Percentiles rank a stretch among this genome's conserved stretches.
These are phyloP conservation scores for Griposia aprilina DNA, from an alignment of 2,888 invertebrate species.

Conservation along the genomic window DNA sequence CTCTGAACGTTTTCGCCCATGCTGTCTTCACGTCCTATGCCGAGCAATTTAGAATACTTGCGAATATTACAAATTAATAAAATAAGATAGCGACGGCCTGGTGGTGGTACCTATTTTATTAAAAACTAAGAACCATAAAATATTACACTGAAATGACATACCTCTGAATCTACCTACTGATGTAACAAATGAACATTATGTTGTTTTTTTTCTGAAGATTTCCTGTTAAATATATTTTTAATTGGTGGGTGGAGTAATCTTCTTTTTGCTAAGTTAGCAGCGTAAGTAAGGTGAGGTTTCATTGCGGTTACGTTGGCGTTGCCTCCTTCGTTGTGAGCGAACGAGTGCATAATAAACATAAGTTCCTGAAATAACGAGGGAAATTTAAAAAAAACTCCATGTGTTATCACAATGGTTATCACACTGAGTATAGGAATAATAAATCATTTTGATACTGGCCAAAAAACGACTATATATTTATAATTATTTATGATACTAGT, in stretches of 20 bases:
- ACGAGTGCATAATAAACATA: neutral
- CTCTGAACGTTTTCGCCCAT: constrained; percentile 63
- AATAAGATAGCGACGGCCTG: neutral
- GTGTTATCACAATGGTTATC: neutral
- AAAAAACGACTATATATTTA: neutral
- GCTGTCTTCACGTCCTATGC: constrained; percentile 4
- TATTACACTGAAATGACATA: constrained; percentile 5
- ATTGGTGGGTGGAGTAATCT: neutral
- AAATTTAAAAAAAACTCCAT: neutral
- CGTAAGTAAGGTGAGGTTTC: neutral
- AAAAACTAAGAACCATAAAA: constrained; percentile 9
- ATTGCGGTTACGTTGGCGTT: neutral
- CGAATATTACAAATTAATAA: neutral
- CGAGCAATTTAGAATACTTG: neutral
- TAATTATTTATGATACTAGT: neutral
- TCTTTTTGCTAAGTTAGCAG: neutral
- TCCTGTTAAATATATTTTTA: constrained; percentile 12
- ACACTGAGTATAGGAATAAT: neutral
- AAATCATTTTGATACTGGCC: neutral
- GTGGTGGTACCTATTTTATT: neutral
- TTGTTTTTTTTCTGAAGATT: constrained; percentile 14
- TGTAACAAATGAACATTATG: constrained; percentile 24
- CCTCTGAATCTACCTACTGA: neutral
- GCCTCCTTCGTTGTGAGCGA: neutral
- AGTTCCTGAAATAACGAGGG: neutral